Evolutionary conservation across 2,113 vertebrate species (phyloP), one percentile per base, ranked within the genome.

Genomic region (Passer domesticus): DNA sequence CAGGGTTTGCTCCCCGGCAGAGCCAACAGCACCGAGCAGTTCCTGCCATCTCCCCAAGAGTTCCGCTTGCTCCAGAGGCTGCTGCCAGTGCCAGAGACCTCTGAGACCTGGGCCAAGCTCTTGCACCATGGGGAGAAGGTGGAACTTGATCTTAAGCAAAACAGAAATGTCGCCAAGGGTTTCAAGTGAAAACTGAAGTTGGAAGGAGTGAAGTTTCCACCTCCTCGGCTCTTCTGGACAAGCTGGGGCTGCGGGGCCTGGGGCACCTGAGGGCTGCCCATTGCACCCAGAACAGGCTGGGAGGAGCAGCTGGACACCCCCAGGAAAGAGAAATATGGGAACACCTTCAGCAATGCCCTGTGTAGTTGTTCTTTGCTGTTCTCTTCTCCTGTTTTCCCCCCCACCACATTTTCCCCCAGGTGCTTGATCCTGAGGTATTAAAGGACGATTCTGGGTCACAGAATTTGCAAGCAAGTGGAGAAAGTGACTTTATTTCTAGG

Each of bases 71-170:
- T 78, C 75, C 2, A 1, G 53, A 62, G 67, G 39, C 84, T 83
- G 66, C 83, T 92, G 92, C 80, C 93, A 59, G 7, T 8, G 9
- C 89, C 41, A 27, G 74, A 90, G 94, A 74, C 87, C 92, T 96
- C 93, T 67, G 31, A 81, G 77, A 74, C n/a, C 28, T 2, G 4
- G 88, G 93, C 96, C 96, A 97, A 90, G 72, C 43, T 62, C 90
- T 63, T 67, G 87, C 92, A 90, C 92, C 67, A 44, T 59, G 13
- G 76, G 81, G 87, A 82, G 92, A 94, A 83, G 84, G 89, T 75
- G 95, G 92, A 97, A 97, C 91, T 92, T 39, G 92, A 97, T 95
- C 89, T 86, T 47, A 96, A 96, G 81, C 91, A 92, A 95, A 97
- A 95, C 92, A 91, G 74, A 92, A 92, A 82, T 55, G 27, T 44